Percentiles rank a stretch among this genome's conserved stretches.
phyloP scores from a whole-genome alignment of 2,797 vertebrate genomes.

The Centroberyx gerrardi region DNA sequence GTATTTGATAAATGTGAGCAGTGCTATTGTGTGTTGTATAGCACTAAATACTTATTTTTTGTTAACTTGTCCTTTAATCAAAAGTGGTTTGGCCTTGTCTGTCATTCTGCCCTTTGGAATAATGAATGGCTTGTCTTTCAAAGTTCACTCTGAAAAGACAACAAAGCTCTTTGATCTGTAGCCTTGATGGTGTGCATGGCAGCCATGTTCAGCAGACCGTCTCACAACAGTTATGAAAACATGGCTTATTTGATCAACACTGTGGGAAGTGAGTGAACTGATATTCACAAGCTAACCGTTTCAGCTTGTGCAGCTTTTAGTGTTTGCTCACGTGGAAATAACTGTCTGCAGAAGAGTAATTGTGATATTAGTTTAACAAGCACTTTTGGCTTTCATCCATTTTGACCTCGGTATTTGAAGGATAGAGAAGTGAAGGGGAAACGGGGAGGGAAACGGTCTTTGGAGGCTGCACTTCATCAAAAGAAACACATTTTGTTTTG shows the following conservation, averaged over 20 bases:
- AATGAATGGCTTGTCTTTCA: conserved; percentile 9
- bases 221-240: conserved; percentile 45
- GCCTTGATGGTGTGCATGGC: conserved; percentile 36
- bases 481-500: not conserved
- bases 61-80: conserved; percentile 34
- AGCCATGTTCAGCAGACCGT: conserved; percentile 49
- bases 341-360: conserved; percentile 44
- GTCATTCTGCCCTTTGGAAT: conserved; percentile 2
- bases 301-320: conserved; percentile 39
- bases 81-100: conserved; percentile 18
- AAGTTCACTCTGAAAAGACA: not conserved
- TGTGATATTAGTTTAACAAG: conserved; percentile 66
- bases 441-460: conserved; percentile 33
- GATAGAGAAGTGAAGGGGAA: conserved; percentile 20
- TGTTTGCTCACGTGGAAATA: conserved; percentile 29
- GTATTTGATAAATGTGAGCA: not conserved
- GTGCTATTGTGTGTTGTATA: not conserved
- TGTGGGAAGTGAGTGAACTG: conserved; percentile 17
- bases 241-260: conserved; percentile 51
- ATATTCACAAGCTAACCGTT: not conserved
- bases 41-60: not conserved
- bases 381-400: conserved; percentile 66
- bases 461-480: conserved; percentile 27
- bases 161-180: conserved; percentile 45
- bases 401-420: conserved; percentile 37